These are phyloP conservation scores for Hyaena hyaena DNA, from an alignment of 2,113 vertebrate genomes.

Conservation along the genomic window DNA sequence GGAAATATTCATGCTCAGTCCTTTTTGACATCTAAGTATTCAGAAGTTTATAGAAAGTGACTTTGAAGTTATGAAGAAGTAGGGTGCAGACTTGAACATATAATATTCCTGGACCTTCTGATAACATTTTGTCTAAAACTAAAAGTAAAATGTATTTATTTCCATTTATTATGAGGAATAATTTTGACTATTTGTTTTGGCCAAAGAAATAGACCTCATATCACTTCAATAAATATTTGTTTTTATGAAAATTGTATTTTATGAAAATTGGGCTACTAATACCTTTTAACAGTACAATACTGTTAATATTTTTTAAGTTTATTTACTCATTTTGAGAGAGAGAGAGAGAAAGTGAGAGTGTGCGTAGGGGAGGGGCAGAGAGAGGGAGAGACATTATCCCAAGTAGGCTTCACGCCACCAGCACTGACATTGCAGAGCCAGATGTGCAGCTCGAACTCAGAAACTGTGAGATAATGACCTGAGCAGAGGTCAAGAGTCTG, in stretches of 20 bases:
- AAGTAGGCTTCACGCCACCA: no score
- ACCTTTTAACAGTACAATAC: background rate
- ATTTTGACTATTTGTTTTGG: background rate
- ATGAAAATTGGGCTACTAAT: background rate
- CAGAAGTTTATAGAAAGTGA: background rate
- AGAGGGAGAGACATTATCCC: no score
- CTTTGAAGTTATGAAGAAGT: background rate
- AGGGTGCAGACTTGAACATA: background rate
- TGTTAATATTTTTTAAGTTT: background rate
- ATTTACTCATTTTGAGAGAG: no score
- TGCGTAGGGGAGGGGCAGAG: no score
- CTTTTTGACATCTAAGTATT: background rate
- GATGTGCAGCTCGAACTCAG: no score
- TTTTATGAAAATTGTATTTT: background rate
- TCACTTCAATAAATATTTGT: background rate
- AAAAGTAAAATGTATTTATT: background rate
- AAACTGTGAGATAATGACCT: no score
- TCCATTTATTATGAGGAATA: background rate
- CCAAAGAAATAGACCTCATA: background rate
- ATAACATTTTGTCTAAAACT: background rate
- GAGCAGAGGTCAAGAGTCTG: no score
- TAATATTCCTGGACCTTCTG: background rate
- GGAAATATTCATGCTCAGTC: background rate
- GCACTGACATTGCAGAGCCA: no score
- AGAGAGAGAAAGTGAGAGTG: no score